Evolutionary conservation across 1,140 invertebrate genomes (phyloP), one percentile per base, ranked within the genome.

Genomic region (Brachionus calyciflorus): DNA sequence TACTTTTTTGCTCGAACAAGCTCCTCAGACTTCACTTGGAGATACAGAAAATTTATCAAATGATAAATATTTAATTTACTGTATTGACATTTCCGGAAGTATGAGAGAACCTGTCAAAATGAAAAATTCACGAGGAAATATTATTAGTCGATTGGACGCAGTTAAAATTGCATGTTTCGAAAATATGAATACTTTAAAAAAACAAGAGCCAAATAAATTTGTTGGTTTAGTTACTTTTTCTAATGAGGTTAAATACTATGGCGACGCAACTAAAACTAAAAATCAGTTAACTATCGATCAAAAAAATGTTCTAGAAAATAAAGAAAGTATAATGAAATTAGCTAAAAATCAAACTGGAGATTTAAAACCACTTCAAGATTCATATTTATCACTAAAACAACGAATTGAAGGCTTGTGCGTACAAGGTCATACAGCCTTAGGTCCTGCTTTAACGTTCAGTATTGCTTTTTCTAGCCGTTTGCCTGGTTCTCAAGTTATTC

Each of bases 401-500:
- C 79, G 78, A 76, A 79, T 82, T 2, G 63, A 78, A n/a, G 24
- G 24, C 2, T 53, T 83, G 10, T 24, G 10, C 5, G 79, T 79
- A 3, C 65, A 53, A 41, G 81, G 81, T 4, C 79, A 78, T 46
- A 83, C 83, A 57, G 83, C 83, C 6, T 77, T 84, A 10, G 83
- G 83, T 5, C 82, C 83, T 21, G 80, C 83, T 12, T 69, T 84
- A 14, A 33, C 82, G 12, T 78, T 83, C 12, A 79, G 82, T 6
- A 63, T 81, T 9, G 80, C 79, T 1, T 81, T 83, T 79, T 81
- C 82, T 5, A 77, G 78, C 7, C 77, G 80, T 37, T 77, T 79
- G 14, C 77, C 80, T n/a, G 83, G 82, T 12, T 84, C 83, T 77
- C 83, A 83, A 79, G 80, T 84, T n/a, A 82, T 84, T 46, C 51